Evolutionary conservation across 2,888 invertebrate genomes (phyloP), one percentile per base, ranked within the genome.

Genomic region (Rhagium mordax): DNA sequence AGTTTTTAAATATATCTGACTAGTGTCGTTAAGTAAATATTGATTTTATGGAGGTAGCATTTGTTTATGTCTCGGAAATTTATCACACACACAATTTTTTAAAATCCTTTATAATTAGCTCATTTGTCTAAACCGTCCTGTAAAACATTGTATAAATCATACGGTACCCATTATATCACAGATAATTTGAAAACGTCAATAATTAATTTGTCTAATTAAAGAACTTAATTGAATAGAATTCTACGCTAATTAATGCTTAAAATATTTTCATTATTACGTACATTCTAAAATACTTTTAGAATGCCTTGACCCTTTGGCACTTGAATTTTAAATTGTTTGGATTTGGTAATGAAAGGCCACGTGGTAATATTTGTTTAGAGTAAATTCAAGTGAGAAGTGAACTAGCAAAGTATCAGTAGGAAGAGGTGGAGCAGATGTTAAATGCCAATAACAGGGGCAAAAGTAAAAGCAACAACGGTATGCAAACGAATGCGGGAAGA

Each of bases 401-500:
- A 48, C 48, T 8, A 47, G 59, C 59, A 3, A 59, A 59, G 33
- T 48, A 53, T 65, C 65, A 53, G 65, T 65, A 65, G 65, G 65
- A 65, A 65, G 53, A 65, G 65, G 65, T 65, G 65, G 65, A 55
- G 53, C 53, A 72, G 72, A 75, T 71, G 75, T 71, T 75, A 71
- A 72, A 67, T 75, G 57, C 73, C 73, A 77, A 76, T 77, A 69
- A 77, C 78, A 77, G 79, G 80, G 82, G 79, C 79, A 81, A 78
- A 79, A 80, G 80, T 80, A 80, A 82, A 78, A 83, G 81, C 78
- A 81, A 81, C 80, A 79, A 75, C 78, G 85, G 84, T 83, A 85
- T 85, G 85, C 85, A 86, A 86, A 84, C 84, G 84, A 85, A 85
- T 82, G 81, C 83, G 82, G 81, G 84, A 86, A 86, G 86, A 87